Evolutionary conservation across 1,140 invertebrate genomes (phyloP).

Genomic region (Caenorhabditis remanei): DNA sequence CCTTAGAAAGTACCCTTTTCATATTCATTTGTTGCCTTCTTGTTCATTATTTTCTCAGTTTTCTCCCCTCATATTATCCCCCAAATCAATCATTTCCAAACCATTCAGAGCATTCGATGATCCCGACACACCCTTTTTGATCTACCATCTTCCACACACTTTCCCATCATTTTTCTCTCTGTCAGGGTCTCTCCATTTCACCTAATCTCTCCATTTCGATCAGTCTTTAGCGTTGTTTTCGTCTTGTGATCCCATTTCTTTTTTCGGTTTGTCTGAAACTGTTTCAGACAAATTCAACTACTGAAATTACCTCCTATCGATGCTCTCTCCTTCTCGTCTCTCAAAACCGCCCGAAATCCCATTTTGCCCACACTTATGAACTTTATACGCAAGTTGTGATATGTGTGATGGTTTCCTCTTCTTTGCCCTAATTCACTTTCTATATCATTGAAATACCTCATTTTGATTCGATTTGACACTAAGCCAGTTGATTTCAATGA

Average conservation of each 20-base stretch:
- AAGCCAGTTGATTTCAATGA: conserved; percentile 11
- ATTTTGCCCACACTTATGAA: conserved; percentile 42
- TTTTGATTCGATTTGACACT: not conserved
- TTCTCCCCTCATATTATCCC: not conserved
- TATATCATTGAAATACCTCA: conserved; percentile 40
- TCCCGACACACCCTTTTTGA: conserved; percentile 30
- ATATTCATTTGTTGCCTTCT: conserved; percentile 49
- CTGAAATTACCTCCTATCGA: conserved; percentile 49
- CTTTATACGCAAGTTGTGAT: conserved; percentile 51
- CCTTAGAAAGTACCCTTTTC: conserved; percentile 48
- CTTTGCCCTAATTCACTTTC: not conserved
- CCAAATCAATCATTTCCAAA: not conserved
- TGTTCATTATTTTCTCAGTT: not conserved
- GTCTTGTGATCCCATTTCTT: not conserved
- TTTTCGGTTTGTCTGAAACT: conserved; percentile 18
- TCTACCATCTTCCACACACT: conserved; percentile 19
- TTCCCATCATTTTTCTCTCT: conserved; percentile 34
- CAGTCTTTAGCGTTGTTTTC: conserved; percentile 17
- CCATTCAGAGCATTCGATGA: conserved; percentile 27
- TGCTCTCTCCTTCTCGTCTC: not conserved
- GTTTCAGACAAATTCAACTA: not conserved
- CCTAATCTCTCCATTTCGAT: conserved; percentile 43
- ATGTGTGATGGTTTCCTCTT: conserved; percentile 24
- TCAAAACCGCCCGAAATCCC: not conserved
- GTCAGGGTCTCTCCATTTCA: conserved; percentile 34